phyloP scores from a whole-genome alignment of 2,113 vertebrate genomes.

The Syrmaticus mikado region DNA sequence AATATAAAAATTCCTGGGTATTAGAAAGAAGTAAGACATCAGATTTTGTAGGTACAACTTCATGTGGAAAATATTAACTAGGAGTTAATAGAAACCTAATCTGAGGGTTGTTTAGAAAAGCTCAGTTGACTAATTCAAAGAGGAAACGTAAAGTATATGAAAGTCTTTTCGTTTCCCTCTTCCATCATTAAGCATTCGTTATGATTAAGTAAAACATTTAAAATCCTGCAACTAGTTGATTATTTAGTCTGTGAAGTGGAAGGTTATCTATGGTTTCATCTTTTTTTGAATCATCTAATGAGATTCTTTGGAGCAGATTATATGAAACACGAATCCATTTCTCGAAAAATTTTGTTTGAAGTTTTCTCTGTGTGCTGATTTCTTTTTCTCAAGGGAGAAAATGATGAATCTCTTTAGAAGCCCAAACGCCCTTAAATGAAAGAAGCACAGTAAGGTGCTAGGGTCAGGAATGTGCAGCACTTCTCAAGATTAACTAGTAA shows the following conservation, averaged over 20 bases:
- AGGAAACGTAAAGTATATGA: not conserved
- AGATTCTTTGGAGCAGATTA: not conserved
- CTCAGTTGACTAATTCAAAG: not conserved
- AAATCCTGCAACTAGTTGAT: not conserved
- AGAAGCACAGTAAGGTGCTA: not conserved
- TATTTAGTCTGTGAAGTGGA: not conserved
- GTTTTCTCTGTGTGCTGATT: not conserved
- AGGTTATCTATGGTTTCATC: not conserved
- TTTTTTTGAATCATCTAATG: not conserved
- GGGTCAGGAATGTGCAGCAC: not conserved
- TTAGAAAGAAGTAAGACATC: not conserved
- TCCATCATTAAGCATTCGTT: not conserved
- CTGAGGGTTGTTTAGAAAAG: not conserved
- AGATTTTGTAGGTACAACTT: not conserved
- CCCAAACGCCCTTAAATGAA: not conserved
- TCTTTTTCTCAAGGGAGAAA: not conserved
- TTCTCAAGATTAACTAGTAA: not conserved
- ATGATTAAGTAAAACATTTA: not conserved
- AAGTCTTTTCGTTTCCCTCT: not conserved
- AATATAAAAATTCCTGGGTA: not conserved
- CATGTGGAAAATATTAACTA: conserved; percentile 1
- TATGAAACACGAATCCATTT: not conserved
- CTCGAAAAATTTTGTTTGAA: not conserved
- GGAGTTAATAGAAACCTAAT: conserved; percentile 9
- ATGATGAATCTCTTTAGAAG: not conserved